Percentiles rank a stretch among this genome's conserved stretches.
phyloP scores from a whole-genome alignment of 2,797 vertebrate genomes.

The Myoxocephalus aenaeus region DNA sequence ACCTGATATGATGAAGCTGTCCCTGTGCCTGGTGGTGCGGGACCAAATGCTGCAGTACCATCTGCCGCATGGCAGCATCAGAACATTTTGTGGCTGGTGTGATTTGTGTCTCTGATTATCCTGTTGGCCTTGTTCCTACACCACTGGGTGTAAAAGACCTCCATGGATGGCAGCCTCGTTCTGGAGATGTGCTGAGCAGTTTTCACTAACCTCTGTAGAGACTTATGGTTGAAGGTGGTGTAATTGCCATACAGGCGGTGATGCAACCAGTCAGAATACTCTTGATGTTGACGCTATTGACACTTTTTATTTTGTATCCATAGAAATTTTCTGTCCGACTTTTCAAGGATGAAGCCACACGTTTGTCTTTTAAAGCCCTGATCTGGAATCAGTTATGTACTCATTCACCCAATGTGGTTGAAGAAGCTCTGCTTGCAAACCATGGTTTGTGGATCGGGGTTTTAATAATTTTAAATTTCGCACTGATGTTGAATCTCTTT shows the following conservation, averaged over 20 bases:
- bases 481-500: conserved; percentile 25
- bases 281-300: neutral
- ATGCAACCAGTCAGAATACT: neutral
- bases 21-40: neutral
- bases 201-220: neutral
- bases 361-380: neutral
- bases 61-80: neutral
- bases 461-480: conserved; percentile 3
- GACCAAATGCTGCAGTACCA: neutral
- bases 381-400: neutral
- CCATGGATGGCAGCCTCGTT: neutral
- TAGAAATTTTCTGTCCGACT: neutral
- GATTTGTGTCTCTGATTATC: neutral
- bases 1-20: neutral
- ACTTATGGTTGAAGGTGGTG: neutral
- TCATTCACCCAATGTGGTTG: neutral
- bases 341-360: conserved; percentile 7
- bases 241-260: neutral
- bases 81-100: neutral
- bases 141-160: neutral
- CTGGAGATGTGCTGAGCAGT: neutral
- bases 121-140: neutral
- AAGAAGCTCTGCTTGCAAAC: neutral
- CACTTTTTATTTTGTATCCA: neutral
- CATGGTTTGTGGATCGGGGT: neutral